Conservation (phyloP, 2,888 invertebrate genomes). For the Amblyjoppa fuscipennis region DNA sequence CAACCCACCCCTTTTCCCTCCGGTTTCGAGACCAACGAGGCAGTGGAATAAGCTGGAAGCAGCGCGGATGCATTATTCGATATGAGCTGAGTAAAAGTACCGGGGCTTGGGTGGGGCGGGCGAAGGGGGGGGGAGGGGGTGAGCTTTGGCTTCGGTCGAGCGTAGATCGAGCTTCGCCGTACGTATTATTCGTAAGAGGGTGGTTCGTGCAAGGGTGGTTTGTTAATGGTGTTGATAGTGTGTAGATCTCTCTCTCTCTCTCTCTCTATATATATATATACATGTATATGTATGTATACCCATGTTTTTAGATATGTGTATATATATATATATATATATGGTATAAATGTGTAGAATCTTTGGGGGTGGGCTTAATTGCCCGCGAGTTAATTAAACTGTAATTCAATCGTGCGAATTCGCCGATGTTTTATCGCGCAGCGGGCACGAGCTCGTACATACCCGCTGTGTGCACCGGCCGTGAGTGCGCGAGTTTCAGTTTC, state of each 20-base stretch:
- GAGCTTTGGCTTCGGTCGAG: constrained; percentile 66
- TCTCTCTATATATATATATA: background rate
- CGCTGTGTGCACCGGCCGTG: constrained; percentile 55
- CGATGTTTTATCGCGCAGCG: constrained; percentile 81
- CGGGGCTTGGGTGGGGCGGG: background rate
- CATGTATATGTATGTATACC: background rate
- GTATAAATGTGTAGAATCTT: background rate
- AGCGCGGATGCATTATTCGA: constrained; percentile 79
- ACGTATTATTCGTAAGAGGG: constrained; percentile 67
- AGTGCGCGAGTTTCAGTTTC: constrained; percentile 62
- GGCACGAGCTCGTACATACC: constrained; percentile 64
- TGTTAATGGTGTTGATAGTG: constrained; percentile 10
- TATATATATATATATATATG: background rate
- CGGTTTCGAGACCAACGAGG: constrained; percentile 30
- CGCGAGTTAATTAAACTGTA: constrained; percentile 84
- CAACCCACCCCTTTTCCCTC: constrained; percentile 39
- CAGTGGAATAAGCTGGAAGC: constrained; percentile 69
- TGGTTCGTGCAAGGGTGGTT: constrained; percentile 11
- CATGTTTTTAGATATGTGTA: constrained; percentile 16
- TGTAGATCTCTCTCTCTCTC: constrained; percentile 10
- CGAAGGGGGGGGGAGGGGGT: constrained; percentile 30
- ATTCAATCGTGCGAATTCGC: constrained; percentile 84
- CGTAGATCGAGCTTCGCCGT: constrained; percentile 58
- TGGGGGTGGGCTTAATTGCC: constrained; percentile 81
- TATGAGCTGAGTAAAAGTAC: constrained; percentile 67